Base-by-base conservation (phyloP, 2,113 vertebrate species). In the Apistogramma diplotaenia region DNA sequence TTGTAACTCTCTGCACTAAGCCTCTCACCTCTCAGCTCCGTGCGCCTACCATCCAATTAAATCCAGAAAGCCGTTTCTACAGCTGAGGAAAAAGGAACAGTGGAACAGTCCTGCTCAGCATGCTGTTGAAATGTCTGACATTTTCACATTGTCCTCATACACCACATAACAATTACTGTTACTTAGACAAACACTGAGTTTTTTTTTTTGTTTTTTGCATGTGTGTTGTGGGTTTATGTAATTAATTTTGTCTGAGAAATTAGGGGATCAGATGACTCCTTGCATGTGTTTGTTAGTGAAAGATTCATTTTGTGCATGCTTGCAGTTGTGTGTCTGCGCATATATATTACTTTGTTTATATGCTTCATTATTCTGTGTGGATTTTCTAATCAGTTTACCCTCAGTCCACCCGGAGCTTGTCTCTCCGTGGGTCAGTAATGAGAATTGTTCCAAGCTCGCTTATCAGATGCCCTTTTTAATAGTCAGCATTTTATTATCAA, bases 21-120 rank as follows among this genome's bases (percentile, higher is more conserved):
- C 85, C 90, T 83, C 89, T 93, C 93, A 92, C 91, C 92, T 93
- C 84, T 82, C 83, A 37, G 90, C 89, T 87, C 88, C 56, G 40
- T 60, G 79, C 85, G 89, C 84, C 81, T 81, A 85, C 87, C 79
- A 89, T 90, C 94, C 92, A 94, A 94, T 94, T 94, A 94, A 94
- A 91, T 74, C 60, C 81, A 89, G 81, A 87, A 89, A 87, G 83
- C 83, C 82, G 86, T 83, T 86, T 74, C 76, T 78, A 79, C 89
- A 67, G 87, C 89, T 71, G 35, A 76, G 74, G 74, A 40, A 55
- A 51, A 78, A 27, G 76, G 73, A 83, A 46, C 27, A 27, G 75
- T 16, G 74, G 82, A 85, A 78, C 73, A 78, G 78, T 40, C 84
- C 81, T 90, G 86, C 88, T 89, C 85, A 90, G 90, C 89, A 93